Percentiles rank a stretch among this genome's conserved stretches.
phyloP scores from a whole-genome alignment of 2,888 invertebrate species.

The Epistrophella euchroma region DNA sequence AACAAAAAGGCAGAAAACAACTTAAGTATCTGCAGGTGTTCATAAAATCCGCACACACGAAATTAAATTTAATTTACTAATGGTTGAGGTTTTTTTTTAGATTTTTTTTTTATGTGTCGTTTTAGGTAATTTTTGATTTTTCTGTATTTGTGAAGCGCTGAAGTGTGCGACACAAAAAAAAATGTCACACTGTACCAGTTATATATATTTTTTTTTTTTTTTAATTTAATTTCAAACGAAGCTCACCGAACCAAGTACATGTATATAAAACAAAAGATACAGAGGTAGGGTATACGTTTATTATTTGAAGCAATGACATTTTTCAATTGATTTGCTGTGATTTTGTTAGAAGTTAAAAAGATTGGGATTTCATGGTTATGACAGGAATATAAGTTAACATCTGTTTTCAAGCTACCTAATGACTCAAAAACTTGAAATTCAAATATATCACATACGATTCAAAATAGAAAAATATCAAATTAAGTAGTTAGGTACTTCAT shows the following conservation, averaged over 20 bases:
- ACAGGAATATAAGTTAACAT: constrained; percentile 10
- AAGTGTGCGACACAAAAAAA: constrained; percentile 69
- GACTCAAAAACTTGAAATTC: background rate
- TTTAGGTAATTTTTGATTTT: constrained; percentile 31
- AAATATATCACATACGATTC: background rate
- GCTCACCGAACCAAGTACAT: background rate
- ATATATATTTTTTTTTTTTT: constrained; percentile 11
- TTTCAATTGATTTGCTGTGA: constrained; percentile 52
- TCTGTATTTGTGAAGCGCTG: constrained; percentile 61
- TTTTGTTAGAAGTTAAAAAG: constrained; percentile 8
- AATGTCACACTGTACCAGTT: constrained; percentile 61
- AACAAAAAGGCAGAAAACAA: constrained; percentile 80
- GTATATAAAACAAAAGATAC: background rate
- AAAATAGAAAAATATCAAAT: background rate
- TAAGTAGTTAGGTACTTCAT: background rate
- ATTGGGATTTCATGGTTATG: constrained; percentile 6
- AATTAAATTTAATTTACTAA: constrained; percentile 76
- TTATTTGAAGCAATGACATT: constrained; percentile 36
- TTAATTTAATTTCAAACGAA: too few relatives aligned
- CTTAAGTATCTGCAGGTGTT: constrained; percentile 84
- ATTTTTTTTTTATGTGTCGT: constrained; percentile 54
- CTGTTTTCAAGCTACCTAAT: background rate
- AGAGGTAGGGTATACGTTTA: background rate
- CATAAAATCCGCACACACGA: constrained; percentile 79
- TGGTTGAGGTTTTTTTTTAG: constrained; percentile 53